Conservation (phyloP, 2,113 vertebrate genomes). For the Thryonomys swinderianus region DNA sequence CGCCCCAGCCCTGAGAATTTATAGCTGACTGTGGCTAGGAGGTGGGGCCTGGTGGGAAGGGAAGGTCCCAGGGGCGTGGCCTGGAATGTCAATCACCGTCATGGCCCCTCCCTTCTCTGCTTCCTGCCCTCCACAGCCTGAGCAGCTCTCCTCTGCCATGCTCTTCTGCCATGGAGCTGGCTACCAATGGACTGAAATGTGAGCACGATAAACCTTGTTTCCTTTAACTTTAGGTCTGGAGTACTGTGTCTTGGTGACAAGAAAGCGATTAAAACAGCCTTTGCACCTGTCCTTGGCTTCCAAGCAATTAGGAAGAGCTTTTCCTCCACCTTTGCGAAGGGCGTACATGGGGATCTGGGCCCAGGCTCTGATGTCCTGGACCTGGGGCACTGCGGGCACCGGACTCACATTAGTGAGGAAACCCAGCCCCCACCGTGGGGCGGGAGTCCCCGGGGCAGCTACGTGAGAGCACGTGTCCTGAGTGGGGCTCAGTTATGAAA, state of each 20-base stretch:
- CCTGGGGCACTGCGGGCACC: not conserved
- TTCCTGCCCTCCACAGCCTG: not conserved
- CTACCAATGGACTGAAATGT: rapidly evolving
- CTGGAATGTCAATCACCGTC: not conserved
- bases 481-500: slow-evolving; percentile 47
- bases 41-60: not conserved
- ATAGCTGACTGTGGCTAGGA: not conserved
- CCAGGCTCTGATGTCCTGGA: not conserved
- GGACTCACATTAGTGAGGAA: slow-evolving; percentile 19
- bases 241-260: not conserved
- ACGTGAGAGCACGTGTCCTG: slow-evolving; percentile 48
- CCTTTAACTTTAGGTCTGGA: not conserved
- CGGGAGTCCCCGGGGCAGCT: not conserved
- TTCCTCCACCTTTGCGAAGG: slow-evolving; percentile 47
- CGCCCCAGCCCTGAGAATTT: no score
- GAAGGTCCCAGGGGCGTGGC: not conserved
- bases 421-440: not conserved
- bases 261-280: not conserved
- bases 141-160: not conserved
- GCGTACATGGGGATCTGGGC: slow-evolving; percentile 9
- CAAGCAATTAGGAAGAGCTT: slow-evolving; percentile 20
- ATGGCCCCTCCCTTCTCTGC: not conserved
- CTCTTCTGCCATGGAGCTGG: not conserved
- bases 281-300: slow-evolving; percentile 7
- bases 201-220: not conserved